phyloP scores from a whole-genome alignment of 2,888 invertebrate genomes.

The Cephus pygmeus region DNA sequence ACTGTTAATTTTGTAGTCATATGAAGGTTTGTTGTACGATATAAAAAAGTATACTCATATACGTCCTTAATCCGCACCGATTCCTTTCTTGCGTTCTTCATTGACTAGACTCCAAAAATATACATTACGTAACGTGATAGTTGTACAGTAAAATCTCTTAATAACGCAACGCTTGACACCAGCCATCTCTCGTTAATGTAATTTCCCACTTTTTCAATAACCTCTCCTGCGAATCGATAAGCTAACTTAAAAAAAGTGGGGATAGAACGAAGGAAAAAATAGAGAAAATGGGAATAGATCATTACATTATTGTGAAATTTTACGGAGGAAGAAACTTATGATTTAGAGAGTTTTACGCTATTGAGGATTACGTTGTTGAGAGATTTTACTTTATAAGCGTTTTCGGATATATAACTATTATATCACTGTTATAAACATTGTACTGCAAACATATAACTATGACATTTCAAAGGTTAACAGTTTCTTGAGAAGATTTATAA shows the following conservation, averaged over 20 bases:
- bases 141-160: not conserved
- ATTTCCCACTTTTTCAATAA: too few relatives aligned
- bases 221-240: too few relatives aligned
- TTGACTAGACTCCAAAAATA: not conserved
- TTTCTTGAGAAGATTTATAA: not conserved
- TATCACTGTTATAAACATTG: not conserved
- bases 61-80: not conserved
- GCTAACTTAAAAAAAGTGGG: too few relatives aligned
- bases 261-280: too few relatives aligned
- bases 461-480: not conserved
- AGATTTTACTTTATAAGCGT: not conserved
- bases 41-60: not conserved
- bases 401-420: not conserved
- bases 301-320: too few relatives aligned
- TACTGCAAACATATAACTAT: not conserved
- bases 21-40: not conserved
- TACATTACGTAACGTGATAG: not conserved
- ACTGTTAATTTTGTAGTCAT: not conserved
- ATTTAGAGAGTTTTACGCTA: too few relatives aligned
- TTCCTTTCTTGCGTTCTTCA: not conserved
- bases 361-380: too few relatives aligned
- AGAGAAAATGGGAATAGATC: too few relatives aligned
- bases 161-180: too few relatives aligned
- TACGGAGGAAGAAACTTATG: too few relatives aligned
- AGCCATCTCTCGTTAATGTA: too few relatives aligned